phyloP scores from a whole-genome alignment of 2,888 invertebrate genomes.

The Aphodius granarius region DNA sequence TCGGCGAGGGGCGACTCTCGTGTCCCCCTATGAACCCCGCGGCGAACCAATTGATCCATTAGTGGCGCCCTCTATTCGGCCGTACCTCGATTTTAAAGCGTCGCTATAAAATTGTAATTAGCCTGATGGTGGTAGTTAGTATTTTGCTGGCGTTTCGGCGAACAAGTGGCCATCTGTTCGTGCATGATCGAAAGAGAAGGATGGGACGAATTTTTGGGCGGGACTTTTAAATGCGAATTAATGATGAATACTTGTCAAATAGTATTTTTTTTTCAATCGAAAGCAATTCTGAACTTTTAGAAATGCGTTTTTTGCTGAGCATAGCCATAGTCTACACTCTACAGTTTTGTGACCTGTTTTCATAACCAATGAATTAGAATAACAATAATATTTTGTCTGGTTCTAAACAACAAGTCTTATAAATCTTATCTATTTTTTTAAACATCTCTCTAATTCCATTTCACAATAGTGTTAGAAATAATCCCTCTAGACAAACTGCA shows the following conservation, averaged over 20 bases:
- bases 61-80: slow-evolving; percentile 22
- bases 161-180: background rate
- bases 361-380: no score
- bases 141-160: slow-evolving; percentile 1
- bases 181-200: background rate
- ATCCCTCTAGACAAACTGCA: no score
- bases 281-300: no score
- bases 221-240: slow-evolving; percentile 17
- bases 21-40: background rate
- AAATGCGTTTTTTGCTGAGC: no score
- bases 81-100: background rate
- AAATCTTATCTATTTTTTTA: no score
- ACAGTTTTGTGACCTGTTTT: no score
- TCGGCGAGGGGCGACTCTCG: slow-evolving; percentile 15
- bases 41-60: slow-evolving; percentile 17
- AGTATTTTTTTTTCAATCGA: no score
- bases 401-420: no score
- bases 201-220: background rate
- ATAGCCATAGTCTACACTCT: no score
- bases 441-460: no score
- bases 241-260: background rate
- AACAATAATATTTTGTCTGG: no score
- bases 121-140: slow-evolving; percentile 7
- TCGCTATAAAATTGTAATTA: background rate
- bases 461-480: no score